Conservation (phyloP, 2,797 vertebrate species). For the Parauchenoglanis ngamensis region DNA sequence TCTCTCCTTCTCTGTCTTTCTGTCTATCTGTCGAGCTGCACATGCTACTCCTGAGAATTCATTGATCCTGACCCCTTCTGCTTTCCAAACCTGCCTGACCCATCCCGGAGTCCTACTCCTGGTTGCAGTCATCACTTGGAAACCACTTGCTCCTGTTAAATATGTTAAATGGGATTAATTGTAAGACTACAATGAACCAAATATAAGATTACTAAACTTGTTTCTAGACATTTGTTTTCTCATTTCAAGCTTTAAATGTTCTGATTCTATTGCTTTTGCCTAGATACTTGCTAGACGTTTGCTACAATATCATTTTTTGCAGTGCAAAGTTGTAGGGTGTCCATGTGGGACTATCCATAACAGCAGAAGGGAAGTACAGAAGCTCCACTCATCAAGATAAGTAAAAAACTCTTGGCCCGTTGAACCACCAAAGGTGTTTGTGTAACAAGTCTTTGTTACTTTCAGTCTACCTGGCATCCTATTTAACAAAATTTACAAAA, state of each 20-base stretch:
- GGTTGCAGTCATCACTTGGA: too few relatives aligned
- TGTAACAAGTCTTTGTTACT: background rate
- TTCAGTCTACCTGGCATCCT: background rate
- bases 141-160: too few relatives aligned
- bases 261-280: background rate
- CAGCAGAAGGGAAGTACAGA: background rate
- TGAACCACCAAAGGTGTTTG: background rate
- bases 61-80: too few relatives aligned
- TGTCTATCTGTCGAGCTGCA: too few relatives aligned
- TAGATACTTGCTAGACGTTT: background rate
- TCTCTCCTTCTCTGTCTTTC: too few relatives aligned
- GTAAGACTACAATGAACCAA: background rate
- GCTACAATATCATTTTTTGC: background rate
- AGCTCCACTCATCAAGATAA: background rate
- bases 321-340: background rate
- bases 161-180: background rate
- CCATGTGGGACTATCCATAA: background rate
- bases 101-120: too few relatives aligned
- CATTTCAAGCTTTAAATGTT: background rate
- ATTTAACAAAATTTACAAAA: background rate
- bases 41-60: too few relatives aligned
- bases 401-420: background rate
- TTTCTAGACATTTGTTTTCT: too few relatives aligned
- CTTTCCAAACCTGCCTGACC: too few relatives aligned
- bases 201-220: background rate